Evolutionary conservation across 1,140 invertebrate genomes (phyloP), one percentile per base, ranked within the genome.

Genomic region (Leptinotarsa lineolata): DNA sequence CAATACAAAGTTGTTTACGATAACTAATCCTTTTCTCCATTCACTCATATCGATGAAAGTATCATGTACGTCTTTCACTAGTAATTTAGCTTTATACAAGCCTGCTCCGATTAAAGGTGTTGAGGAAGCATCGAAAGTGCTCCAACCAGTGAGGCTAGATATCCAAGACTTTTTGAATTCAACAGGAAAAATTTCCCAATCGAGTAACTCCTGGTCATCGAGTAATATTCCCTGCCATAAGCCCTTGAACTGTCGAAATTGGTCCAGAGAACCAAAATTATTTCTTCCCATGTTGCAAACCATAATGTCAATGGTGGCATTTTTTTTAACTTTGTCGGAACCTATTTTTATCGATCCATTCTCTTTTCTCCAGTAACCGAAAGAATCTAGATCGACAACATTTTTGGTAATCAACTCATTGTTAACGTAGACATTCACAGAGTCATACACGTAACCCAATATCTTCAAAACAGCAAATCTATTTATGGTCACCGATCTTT

Each of bases 1-100:
- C 54, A 91, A 76, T 76, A 90, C 89, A 76, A 89, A 88, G 8
- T 88, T 89, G 84, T 91, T 91, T 2, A 92, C 75, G 72, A 91
- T 86, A 13, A 89, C 88, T 63, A 89, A 82, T 11, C 90, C 90
- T 83, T 86, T 87, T 12, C 77, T 79, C 87, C 87, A 88, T 2
- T 74, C 74, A n/a, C 77, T 74, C 81, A 86, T 84, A 75, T 86
- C 84, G 4, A 87, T 75, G n/a, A 45, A 59, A 16, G 68, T 70
- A 30, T 70, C 48, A 8, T 59, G 46, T 11, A 59, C 21, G 6
- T 58, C n/a, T n/a, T n/a, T 48, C n/a, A 60, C 2, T 5, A 59
- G 11, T 45, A 70, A n/a, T 24, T 59, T 79, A 0, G 72, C 77
- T 78, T 79, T 76, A 59, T 83, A 80, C 18, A 86, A 65, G 18